Conservation (phyloP, 2,888 invertebrate genomes). For the Ennomos quercinarius region DNA sequence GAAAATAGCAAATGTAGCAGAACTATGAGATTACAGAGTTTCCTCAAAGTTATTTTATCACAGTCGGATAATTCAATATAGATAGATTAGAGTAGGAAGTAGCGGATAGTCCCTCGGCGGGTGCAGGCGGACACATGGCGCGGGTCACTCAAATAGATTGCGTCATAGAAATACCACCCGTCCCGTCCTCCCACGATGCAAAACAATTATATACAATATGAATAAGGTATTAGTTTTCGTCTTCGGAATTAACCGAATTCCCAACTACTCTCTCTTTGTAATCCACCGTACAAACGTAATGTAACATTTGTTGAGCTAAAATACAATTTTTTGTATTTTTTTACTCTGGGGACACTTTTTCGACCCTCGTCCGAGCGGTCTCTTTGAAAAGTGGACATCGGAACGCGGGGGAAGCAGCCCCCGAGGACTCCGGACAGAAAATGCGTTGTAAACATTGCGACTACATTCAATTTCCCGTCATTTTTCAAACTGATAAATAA, state of each 20-base stretch:
- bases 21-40: slow-evolving; percentile 39
- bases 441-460: slow-evolving; percentile 86
- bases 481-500: slow-evolving; percentile 87
- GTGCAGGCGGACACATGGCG: slow-evolving; percentile 62
- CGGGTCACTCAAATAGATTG: slow-evolving; percentile 80
- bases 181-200: slow-evolving; percentile 64
- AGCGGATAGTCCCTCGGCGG: slow-evolving; percentile 49
- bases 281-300: slow-evolving; percentile 72
- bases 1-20: slow-evolving; percentile 37
- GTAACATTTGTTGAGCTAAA: slow-evolving; percentile 73
- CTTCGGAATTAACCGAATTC: slow-evolving; percentile 50
- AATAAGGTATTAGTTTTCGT: slow-evolving; percentile 72
- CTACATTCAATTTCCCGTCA: slow-evolving; percentile 87
- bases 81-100: slow-evolving; percentile 43
- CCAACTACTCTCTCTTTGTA: slow-evolving; percentile 76
- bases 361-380: slow-evolving; percentile 85
- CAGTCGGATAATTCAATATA: slow-evolving; percentile 65
- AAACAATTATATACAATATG: slow-evolving; percentile 80
- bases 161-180: slow-evolving; percentile 65
- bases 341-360: slow-evolving; percentile 84
- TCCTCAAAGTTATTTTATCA: slow-evolving; percentile 53
- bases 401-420: slow-evolving; percentile 85
- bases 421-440: slow-evolving; percentile 83
- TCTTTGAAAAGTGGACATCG: slow-evolving; percentile 86
- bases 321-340: slow-evolving; percentile 81